Evolutionary conservation across 2,797 vertebrate species (phyloP).

Genomic region (Masticophis lateralis): DNA sequence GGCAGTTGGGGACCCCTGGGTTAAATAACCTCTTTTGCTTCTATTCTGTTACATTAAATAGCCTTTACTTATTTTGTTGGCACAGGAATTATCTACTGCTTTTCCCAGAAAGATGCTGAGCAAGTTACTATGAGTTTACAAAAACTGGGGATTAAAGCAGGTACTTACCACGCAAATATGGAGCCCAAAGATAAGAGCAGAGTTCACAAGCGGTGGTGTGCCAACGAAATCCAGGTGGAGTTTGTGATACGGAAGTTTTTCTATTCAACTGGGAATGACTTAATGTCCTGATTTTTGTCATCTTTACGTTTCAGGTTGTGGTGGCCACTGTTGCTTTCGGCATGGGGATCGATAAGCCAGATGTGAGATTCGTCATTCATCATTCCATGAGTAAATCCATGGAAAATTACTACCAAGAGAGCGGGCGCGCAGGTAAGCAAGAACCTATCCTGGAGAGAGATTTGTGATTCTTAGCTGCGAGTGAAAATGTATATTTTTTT

Average conservation of each 20-base stretch:
- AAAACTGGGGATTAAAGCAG: slow-evolving; percentile 80
- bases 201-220: slow-evolving; percentile 85
- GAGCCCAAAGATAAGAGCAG: slow-evolving; percentile 79
- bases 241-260: background rate
- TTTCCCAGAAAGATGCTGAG: slow-evolving; percentile 97
- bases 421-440: slow-evolving; percentile 88
- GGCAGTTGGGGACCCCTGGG: background rate
- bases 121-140: slow-evolving; percentile 82
- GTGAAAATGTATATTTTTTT: background rate
- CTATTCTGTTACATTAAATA: background rate
- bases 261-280: background rate
- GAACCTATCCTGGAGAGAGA: background rate
- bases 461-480: background rate
- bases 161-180: slow-evolving; percentile 90
- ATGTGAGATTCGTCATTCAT: slow-evolving; percentile 94
- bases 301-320: slow-evolving; percentile 78
- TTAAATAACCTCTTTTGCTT: background rate
- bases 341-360: slow-evolving; percentile 96
- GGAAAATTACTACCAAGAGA: slow-evolving; percentile 99
- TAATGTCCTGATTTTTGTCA: background rate
- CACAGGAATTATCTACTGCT: slow-evolving; percentile 93
- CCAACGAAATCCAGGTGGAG: slow-evolving; percentile 87
- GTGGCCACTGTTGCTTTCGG: slow-evolving; percentile 97
- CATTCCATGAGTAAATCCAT: slow-evolving; percentile 98
- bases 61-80: slow-evolving; percentile 26